These are phyloP conservation scores for Vimba vimba DNA, from an alignment of 2,113 vertebrate species.

Conservation along the genomic window DNA sequence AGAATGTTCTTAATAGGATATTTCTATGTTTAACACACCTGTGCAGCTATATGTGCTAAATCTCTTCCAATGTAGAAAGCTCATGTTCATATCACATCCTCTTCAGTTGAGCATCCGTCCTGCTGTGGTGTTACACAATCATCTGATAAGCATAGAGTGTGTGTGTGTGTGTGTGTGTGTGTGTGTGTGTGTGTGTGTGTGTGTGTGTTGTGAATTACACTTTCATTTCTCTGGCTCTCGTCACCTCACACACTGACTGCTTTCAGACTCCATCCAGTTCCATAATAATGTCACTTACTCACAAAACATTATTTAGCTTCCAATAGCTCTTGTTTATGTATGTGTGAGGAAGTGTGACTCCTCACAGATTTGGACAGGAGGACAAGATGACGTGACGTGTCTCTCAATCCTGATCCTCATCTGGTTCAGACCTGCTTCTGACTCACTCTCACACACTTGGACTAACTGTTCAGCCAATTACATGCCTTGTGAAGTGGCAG, in stretches of 20 bases:
- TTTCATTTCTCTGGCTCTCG: neutral
- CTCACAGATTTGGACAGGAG: conserved; percentile 25
- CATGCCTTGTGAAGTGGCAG: neutral
- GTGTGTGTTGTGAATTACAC: neutral
- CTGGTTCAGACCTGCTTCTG: conserved; percentile 22
- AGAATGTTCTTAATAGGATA: too few relatives aligned
- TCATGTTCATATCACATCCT: neutral
- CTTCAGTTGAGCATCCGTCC: neutral
- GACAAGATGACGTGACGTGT: conserved; percentile 34
- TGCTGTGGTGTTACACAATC: conserved; percentile 14
- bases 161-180: conserved; percentile 25
- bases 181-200: conserved; percentile 31
- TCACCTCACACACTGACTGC: conserved; percentile 20
- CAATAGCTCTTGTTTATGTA: conserved; percentile 4
- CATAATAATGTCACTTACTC: conserved; percentile 20
- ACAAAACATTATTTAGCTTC: conserved; percentile 3
- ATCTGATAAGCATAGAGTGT: conserved; percentile 1
- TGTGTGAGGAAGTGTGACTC: conserved; percentile 19
- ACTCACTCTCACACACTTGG: neutral
- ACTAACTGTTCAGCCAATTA: conserved; percentile 7
- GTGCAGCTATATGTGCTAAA: neutral
- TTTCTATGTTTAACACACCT: neutral
- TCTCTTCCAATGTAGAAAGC: neutral
- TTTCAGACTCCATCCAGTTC: conserved; percentile 17
- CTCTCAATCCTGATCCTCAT: conserved; percentile 4